Percentiles rank a stretch among this genome's conserved stretches.
Conservation (phyloP, 2,797 vertebrate genomes). For the Hippocampus kuda region DNA sequence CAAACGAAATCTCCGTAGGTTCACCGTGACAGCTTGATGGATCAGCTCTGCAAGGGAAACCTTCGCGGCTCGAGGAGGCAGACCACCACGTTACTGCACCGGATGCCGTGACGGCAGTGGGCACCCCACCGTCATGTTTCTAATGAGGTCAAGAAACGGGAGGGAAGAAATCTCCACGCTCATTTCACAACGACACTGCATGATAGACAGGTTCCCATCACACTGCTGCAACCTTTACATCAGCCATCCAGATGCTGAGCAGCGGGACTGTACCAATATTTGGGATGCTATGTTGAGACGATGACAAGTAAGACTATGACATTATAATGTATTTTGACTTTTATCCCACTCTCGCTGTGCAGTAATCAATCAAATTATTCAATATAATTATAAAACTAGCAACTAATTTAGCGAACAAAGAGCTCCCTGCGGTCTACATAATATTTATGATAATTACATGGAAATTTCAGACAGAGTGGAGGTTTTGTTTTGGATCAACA, state of each 20-base stretch:
- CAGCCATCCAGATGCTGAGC: neutral
- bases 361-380: neutral
- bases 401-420: neutral
- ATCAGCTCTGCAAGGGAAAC: constrained; percentile 36
- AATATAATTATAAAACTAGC: neutral
- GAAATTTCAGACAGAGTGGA: neutral
- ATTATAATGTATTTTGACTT: neutral
- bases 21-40: constrained; percentile 35
- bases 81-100: constrained; percentile 10
- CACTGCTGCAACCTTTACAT: neutral
- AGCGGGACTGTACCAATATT: neutral
- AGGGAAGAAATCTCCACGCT: constrained; percentile 1
- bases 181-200: constrained; percentile 1
- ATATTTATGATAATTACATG: neutral
- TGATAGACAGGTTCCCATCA: neutral
- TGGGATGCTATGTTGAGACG: neutral
- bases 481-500: neutral
- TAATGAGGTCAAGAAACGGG: constrained; percentile 13
- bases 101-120: neutral
- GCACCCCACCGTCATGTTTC: constrained; percentile 1
- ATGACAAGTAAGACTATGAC: neutral
- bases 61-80: constrained; percentile 10
- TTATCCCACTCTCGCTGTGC: neutral
- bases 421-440: neutral
- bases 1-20: constrained; percentile 32